Conservation (phyloP, 1,140 invertebrate species). For the Holotrichia oblita region DNA sequence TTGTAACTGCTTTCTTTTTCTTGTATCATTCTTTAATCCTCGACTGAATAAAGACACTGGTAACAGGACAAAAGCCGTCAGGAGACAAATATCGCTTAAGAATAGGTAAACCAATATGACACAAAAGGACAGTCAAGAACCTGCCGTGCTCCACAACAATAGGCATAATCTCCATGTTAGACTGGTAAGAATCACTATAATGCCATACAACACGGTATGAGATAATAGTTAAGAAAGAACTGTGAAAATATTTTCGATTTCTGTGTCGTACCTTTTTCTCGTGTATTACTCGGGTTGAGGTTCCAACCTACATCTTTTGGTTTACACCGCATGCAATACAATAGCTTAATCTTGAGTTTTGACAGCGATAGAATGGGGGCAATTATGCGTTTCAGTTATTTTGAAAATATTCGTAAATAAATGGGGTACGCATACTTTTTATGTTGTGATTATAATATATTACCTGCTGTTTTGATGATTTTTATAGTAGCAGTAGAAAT, state of each 20-base stretch:
- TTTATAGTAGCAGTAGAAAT: no score
- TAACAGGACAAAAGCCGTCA: not conserved
- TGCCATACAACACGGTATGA: slow-evolving; percentile 38
- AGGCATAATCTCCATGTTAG: slow-evolving; percentile 1
- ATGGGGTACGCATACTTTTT: slow-evolving; percentile 32
- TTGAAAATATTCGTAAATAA: slow-evolving; percentile 50
- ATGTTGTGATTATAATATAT: no score
- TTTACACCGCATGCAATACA: slow-evolving; percentile 40
- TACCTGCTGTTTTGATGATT: no score
- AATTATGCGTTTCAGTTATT: slow-evolving; percentile 49
- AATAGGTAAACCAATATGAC: slow-evolving; percentile 49
- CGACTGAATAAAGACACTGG: slow-evolving; percentile 32
- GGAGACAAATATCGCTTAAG: slow-evolving; percentile 20
- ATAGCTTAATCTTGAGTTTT: slow-evolving; percentile 53
- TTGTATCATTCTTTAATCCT: slow-evolving; percentile 19
- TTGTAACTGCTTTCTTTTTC: not conserved
- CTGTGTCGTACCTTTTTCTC: slow-evolving; percentile 49
- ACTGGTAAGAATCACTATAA: slow-evolving; percentile 20
- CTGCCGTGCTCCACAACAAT: slow-evolving; percentile 41
- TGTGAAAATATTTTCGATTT: slow-evolving; percentile 23
- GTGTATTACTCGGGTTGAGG: not conserved
- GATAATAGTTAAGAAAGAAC: slow-evolving; percentile 41
- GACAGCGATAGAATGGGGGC: slow-evolving; percentile 51
- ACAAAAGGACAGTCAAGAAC: slow-evolving; percentile 52
- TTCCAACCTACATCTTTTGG: not conserved